Evolutionary conservation across 2,797 vertebrate genomes (phyloP).

Genomic region (Gallinago solitaria): DNA sequence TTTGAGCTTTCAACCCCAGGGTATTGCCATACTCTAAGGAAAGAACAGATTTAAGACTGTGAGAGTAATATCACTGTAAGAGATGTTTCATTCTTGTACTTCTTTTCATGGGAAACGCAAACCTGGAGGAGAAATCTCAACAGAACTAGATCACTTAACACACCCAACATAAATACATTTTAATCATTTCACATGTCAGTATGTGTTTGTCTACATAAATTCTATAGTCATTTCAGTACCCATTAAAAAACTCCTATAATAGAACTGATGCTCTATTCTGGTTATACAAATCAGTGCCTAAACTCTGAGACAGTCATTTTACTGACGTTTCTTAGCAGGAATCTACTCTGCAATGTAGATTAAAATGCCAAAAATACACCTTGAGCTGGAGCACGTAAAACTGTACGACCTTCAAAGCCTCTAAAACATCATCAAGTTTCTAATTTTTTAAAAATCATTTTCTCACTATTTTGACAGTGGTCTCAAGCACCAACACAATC

Average conservation of each 20-base stretch:
- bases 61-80: neutral
- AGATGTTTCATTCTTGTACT: neutral
- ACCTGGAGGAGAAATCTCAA: neutral
- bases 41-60: neutral
- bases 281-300: neutral
- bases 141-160: neutral
- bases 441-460: neutral
- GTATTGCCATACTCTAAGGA: neutral
- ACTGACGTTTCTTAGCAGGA: conserved; percentile 23
- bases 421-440: neutral
- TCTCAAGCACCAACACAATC: conserved; percentile 5
- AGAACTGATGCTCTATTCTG: neutral
- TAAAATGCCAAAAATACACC: conserved; percentile 27
- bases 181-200: neutral
- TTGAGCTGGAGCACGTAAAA: neutral
- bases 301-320: neutral
- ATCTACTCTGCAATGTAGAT: conserved; percentile 3
- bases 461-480: neutral
- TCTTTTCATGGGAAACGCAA: neutral
- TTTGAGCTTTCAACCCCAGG: neutral
- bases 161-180: neutral
- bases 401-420: conserved; percentile 31
- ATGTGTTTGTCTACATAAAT: neutral
- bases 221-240: neutral
- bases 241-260: neutral